Conservation (phyloP, 2,888 invertebrate species). For the Agrochola circellaris region DNA sequence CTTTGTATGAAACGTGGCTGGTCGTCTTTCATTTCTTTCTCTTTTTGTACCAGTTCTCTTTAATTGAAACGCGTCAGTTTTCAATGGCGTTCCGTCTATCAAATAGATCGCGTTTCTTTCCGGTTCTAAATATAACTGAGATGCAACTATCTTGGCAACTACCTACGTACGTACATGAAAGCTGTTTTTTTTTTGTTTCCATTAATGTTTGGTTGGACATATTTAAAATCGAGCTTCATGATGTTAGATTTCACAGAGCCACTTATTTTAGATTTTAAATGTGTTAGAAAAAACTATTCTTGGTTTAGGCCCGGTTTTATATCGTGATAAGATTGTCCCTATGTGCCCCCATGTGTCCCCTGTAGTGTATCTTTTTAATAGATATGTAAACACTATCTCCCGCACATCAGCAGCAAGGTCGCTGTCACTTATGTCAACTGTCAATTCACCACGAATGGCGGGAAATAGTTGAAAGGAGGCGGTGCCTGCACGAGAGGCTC, state of each 20-base stretch:
- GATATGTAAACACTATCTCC: too few relatives aligned
- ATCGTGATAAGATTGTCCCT: too few relatives aligned
- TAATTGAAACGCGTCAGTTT: neutral
- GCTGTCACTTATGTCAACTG: too few relatives aligned
- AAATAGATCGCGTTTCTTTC: slow-evolving; percentile 27
- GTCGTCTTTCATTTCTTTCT: too few relatives aligned
- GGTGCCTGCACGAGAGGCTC: too few relatives aligned
- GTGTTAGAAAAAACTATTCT: neutral
- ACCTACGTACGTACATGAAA: slow-evolving; percentile 10
- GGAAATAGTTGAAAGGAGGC: too few relatives aligned
- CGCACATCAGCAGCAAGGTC: too few relatives aligned
- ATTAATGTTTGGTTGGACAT: neutral
- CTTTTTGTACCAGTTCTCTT: neutral
- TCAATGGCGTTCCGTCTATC: neutral
- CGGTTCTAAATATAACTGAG: slow-evolving; percentile 38
- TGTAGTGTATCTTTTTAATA: too few relatives aligned
- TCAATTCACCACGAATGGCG: too few relatives aligned
- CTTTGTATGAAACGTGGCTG: too few relatives aligned
- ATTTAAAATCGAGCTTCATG: neutral
- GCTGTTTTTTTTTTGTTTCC: slow-evolving; percentile 10
- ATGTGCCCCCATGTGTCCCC: too few relatives aligned
- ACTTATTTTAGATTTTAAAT: neutral
- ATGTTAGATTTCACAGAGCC: neutral
- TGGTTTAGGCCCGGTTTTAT: too few relatives aligned
- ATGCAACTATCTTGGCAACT: slow-evolving; percentile 34